These are phyloP conservation scores for Isoperla grammatica DNA, from an alignment of 2,888 invertebrate species.

Conservation along the genomic window DNA sequence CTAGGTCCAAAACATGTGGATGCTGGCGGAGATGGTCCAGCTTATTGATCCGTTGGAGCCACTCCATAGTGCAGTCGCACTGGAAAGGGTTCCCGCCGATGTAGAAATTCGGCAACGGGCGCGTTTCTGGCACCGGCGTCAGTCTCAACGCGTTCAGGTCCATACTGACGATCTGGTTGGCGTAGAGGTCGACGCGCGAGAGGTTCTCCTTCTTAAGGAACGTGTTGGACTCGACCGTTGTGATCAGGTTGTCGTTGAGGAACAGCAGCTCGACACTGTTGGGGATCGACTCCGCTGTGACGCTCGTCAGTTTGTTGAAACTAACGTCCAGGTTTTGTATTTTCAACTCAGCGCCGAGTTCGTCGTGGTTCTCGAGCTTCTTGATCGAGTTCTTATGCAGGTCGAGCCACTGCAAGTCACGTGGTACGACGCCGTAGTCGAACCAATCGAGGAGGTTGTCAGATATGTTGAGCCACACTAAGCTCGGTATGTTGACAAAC, in stretches of 20 bases:
- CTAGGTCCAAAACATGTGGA: slow-evolving; percentile 85
- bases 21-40: slow-evolving; percentile 76
- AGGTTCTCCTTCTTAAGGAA: slow-evolving; percentile 85
- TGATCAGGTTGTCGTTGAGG: slow-evolving; percentile 83
- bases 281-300: slow-evolving; percentile 71
- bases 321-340: slow-evolving; percentile 85
- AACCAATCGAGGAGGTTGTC: slow-evolving; percentile 86
- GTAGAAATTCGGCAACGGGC: slow-evolving; percentile 81
- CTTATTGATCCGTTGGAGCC: slow-evolving; percentile 88
- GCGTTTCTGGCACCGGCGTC: slow-evolving; percentile 69
- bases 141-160: slow-evolving; percentile 83
- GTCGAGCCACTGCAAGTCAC: slow-evolving; percentile 81
- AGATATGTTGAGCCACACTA: slow-evolving; percentile 86
- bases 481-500: slow-evolving; percentile 74
- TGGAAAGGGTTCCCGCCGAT: slow-evolving; percentile 91
- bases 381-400: slow-evolving; percentile 80
- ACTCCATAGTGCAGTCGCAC: slow-evolving; percentile 94
- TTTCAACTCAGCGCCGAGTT: slow-evolving; percentile 62
- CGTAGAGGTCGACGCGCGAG: slow-evolving; percentile 85
- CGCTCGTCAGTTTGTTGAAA: slow-evolving; percentile 77
- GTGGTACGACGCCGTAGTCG: slow-evolving; percentile 79
- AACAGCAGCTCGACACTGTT: slow-evolving; percentile 80
- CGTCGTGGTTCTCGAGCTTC: slow-evolving; percentile 70
- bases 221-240: slow-evolving; percentile 79
- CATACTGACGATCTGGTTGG: slow-evolving; percentile 85